phyloP scores from a whole-genome alignment of 2,113 vertebrate species.

The Dromaius novaehollandiae region DNA sequence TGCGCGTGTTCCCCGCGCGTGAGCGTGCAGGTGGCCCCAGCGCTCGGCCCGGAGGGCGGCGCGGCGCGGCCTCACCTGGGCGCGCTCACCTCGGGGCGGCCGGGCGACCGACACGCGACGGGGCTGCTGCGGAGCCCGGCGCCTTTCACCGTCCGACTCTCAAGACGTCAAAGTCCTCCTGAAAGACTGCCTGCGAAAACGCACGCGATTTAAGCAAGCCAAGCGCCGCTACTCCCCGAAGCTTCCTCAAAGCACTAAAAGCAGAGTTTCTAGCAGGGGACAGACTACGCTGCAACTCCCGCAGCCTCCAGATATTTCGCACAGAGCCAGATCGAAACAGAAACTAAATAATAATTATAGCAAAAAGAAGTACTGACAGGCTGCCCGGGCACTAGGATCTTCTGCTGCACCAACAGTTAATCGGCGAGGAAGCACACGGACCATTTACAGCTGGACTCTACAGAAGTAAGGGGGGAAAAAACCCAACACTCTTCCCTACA shows the following conservation, averaged over 20 bases:
- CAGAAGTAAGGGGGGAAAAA: neutral
- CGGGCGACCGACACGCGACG: no score
- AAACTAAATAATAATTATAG: constrained; percentile 67
- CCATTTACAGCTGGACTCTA: neutral
- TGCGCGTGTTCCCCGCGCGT: neutral
- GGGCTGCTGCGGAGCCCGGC: neutral
- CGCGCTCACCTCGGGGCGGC: neutral
- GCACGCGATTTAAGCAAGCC: neutral
- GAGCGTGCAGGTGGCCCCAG: no score
- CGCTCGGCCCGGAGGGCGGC: no score
- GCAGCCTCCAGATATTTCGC: neutral
- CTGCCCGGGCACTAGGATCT: neutral
- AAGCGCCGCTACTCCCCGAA: neutral
- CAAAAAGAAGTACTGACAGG: neutral
- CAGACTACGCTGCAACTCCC: neutral
- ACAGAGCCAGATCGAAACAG: constrained; percentile 69
- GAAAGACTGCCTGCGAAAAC: neutral
- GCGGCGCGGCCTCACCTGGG: neutral
- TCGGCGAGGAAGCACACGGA: neutral
- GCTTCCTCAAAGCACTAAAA: neutral
- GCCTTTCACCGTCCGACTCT: neutral
- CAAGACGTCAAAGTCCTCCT: neutral
- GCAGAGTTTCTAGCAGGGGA: neutral
- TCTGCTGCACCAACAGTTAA: neutral
- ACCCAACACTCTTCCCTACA: neutral